These are phyloP conservation scores for Sebastes nivosus DNA, from an alignment of 2,797 vertebrate genomes.

Conservation along the genomic window DNA sequence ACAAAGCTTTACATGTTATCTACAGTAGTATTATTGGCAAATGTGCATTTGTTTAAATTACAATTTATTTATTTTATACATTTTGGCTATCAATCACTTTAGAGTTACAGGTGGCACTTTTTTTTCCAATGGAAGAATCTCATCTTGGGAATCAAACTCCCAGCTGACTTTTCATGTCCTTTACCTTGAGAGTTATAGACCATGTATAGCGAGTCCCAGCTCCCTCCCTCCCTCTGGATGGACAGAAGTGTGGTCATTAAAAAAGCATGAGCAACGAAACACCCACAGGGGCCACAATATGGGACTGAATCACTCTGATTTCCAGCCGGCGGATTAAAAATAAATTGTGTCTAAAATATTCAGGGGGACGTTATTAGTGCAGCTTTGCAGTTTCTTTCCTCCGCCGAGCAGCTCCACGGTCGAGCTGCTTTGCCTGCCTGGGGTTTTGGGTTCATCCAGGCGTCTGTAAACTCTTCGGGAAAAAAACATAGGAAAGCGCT, in stretches of 20 bases:
- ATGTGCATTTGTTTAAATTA: not conserved
- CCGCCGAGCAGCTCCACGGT: constrained; percentile 49
- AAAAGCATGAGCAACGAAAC: constrained; percentile 76
- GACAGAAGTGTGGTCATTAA: constrained; percentile 78
- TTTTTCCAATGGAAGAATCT: not conserved
- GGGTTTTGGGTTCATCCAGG: constrained; percentile 50
- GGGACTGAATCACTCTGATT: constrained; percentile 80
- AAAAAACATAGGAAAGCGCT: not conserved
- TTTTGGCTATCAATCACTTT: not conserved
- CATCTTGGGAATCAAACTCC: constrained; percentile 5
- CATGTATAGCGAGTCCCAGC: constrained; percentile 28
- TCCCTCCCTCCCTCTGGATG: constrained; percentile 43
- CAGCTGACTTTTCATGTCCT: not conserved
- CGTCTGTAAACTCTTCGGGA: constrained; percentile 10
- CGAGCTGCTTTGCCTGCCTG: constrained; percentile 46
- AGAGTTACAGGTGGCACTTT: not conserved
- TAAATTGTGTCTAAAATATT: constrained; percentile 85
- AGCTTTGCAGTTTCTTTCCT: constrained; percentile 69
- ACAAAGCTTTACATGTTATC: not conserved
- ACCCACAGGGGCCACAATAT: constrained; percentile 74
- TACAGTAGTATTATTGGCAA: not conserved
- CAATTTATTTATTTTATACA: not conserved
- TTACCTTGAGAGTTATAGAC: constrained; percentile 32
- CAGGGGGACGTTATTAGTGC: constrained; percentile 74
- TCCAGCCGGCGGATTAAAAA: constrained; percentile 80